Evolutionary conservation across 2,113 vertebrate species (phyloP), one percentile per base, ranked within the genome.

Genomic region (Baryphthengus martii): DNA sequence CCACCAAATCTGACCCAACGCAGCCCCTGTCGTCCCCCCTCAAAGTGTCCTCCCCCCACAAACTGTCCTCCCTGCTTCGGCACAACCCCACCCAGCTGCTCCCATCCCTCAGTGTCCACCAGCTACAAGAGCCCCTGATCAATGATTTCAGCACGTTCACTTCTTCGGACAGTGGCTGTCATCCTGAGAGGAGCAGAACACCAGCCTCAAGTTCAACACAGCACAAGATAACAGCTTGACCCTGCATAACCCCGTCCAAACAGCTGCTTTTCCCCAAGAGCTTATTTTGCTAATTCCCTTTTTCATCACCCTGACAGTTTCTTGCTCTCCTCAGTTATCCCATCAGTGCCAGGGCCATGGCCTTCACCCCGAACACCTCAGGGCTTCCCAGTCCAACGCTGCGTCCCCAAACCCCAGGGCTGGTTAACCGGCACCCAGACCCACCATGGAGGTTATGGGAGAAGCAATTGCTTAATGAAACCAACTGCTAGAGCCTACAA

Each of bases 121-220:
- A 68, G 61, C 53, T 63, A 35, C 33, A 39, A 77, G 42, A 89
- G 35, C 55, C n/a, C n/a, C 24, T 31, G 49, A 35, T n/a, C 47
- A 50, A 88, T 9, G 35, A 93, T 75, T 89, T 79, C 62, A 79
- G 47, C 26, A 40, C 61, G 31, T 59, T 42, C 2, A 3, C 23
- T 11, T 3, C 53, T 44, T 2, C 16, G 20, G 68, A 33, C 13
- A 78, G 63, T 13, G 26, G n/a, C 28, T 40, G 25, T 80, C 3
- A 11, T 56, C 49, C 28, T 35, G 50, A 21, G 35, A 79, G 39
- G 86, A 70, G 37, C 42, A 72, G 7, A 35, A 81, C 19, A 42
- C 3, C 42, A 90, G 49, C 24, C 15, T 1, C n/a, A 44, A 0
- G 0, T 25, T 31, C 2, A 1, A 73, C 29, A 52, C 9, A 62